A percentile compares a stretch with the other conserved stretches of the same genome.
Conservation (phyloP, 2,888 invertebrate species). For the Tillus elongatus region DNA sequence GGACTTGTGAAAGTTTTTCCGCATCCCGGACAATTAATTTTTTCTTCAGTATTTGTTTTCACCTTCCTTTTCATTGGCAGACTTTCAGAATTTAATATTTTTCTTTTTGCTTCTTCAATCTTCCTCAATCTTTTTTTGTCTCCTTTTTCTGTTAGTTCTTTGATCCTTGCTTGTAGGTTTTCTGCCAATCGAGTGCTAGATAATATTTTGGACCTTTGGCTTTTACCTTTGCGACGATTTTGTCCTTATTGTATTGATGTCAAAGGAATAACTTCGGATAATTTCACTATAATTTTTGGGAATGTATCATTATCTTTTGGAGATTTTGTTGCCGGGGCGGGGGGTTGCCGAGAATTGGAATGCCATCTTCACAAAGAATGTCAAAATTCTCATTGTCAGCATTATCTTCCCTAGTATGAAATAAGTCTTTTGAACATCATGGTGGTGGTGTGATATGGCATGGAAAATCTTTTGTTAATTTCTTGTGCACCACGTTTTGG, state of each 20-base stretch:
- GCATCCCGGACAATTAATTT: neutral
- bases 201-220: neutral
- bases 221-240: neutral
- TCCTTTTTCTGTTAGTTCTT: neutral
- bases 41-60: neutral
- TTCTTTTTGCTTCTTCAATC: neutral
- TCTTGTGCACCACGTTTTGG: no score
- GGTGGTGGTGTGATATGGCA: no score
- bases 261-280: slow-evolving; percentile 1
- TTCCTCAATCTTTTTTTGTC: slow-evolving; percentile 1
- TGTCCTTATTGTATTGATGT: neutral
- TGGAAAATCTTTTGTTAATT: no score
- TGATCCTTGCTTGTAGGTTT: neutral
- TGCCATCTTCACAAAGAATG: no score
- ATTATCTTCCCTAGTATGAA: no score
- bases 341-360: no score
- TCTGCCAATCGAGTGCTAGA: neutral
- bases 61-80: neutral
- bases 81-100: neutral
- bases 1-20: neutral
- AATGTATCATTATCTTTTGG: no score
- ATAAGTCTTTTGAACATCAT: no score
- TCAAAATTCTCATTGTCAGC: no score
- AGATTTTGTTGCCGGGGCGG: no score
- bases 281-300: no score